Evolutionary conservation across 2,797 vertebrate genomes (phyloP).

Genomic region (Kryptopterus vitreolus): DNA sequence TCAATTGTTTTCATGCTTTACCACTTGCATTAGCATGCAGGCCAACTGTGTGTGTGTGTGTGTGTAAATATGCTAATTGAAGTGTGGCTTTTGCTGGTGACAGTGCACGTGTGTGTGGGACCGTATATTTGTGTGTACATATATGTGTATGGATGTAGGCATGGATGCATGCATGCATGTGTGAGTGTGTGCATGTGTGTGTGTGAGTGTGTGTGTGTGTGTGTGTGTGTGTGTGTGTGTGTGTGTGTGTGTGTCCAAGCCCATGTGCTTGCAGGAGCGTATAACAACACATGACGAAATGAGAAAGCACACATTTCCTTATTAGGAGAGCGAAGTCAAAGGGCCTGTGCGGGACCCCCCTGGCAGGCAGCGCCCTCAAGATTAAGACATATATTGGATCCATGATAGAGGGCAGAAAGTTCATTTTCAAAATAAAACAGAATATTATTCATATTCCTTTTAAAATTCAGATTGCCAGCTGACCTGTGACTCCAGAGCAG

Average conservation of each 20-base stretch:
- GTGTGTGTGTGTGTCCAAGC: background rate
- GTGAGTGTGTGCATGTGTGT: conserved; percentile 57
- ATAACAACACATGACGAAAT: conserved; percentile 83
- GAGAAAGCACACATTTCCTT: conserved; percentile 99
- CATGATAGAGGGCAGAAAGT: conserved; percentile 99
- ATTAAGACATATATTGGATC: conserved; percentile 99
- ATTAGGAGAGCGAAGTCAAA: conserved; percentile 98
- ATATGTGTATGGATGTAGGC: background rate
- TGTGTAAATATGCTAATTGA: conserved; percentile 21
- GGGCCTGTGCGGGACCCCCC: conserved; percentile 88
- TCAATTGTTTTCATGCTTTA: conserved; percentile 84
- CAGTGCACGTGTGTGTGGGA: conserved; percentile 13
- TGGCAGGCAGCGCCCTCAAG: conserved; percentile 96
- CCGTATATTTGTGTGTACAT: background rate
- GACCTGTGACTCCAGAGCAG: conserved; percentile 98
- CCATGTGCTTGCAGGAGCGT: conserved; percentile 77
- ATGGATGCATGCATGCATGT: background rate
- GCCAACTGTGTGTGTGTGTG: background rate
- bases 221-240: conserved; percentile 67
- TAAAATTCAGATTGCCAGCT: conserved; percentile 99
- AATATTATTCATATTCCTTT: conserved; percentile 99
- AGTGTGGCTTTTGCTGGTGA: conserved; percentile 3
- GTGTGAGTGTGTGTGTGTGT: background rate
- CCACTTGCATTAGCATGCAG: conserved; percentile 84
- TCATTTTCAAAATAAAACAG: conserved; percentile 99